Evolutionary conservation across 53 echinoderm and acorn worm genomes (phyloP).

Genomic region (Stichopus horrens): DNA sequence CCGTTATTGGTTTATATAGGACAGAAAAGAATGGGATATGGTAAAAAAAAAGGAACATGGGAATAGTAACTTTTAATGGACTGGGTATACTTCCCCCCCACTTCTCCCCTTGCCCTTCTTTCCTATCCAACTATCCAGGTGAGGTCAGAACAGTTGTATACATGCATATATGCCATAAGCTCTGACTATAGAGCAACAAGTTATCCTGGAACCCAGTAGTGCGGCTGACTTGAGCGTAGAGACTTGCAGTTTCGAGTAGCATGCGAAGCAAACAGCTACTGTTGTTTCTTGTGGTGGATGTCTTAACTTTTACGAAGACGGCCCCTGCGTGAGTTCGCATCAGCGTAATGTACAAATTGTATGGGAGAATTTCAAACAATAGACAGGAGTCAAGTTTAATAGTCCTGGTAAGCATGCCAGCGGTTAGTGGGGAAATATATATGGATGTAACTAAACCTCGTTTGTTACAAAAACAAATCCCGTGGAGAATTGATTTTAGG

Average conservation of each 20-base stretch:
- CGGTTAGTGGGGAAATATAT: not conserved
- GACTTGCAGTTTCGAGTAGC: not conserved
- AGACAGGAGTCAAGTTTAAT: not conserved
- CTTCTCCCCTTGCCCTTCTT: too few relatives aligned
- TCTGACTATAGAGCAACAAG: too few relatives aligned
- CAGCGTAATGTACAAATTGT: not conserved
- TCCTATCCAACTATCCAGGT: too few relatives aligned
- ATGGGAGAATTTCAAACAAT: not conserved
- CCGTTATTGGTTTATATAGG: too few relatives aligned
- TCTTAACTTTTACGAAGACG: not conserved
- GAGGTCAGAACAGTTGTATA: too few relatives aligned
- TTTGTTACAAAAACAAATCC: constrained; percentile 7
- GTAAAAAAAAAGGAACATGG: too few relatives aligned
- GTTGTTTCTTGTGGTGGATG: not conserved
- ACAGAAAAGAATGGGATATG: too few relatives aligned
- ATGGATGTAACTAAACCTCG: constrained; percentile 14
- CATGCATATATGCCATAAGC: too few relatives aligned
- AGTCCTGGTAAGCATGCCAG: not conserved
- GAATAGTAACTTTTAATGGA: too few relatives aligned
- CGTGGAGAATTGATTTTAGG: not conserved
- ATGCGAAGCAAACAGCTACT: not conserved
- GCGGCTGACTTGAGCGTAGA: too few relatives aligned
- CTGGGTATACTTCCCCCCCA: too few relatives aligned
- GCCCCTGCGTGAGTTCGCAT: not conserved
- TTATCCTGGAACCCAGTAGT: too few relatives aligned